Evolutionary conservation across 2,797 vertebrate species (phyloP).

Genomic region (Peromyscus nudipes): DNA sequence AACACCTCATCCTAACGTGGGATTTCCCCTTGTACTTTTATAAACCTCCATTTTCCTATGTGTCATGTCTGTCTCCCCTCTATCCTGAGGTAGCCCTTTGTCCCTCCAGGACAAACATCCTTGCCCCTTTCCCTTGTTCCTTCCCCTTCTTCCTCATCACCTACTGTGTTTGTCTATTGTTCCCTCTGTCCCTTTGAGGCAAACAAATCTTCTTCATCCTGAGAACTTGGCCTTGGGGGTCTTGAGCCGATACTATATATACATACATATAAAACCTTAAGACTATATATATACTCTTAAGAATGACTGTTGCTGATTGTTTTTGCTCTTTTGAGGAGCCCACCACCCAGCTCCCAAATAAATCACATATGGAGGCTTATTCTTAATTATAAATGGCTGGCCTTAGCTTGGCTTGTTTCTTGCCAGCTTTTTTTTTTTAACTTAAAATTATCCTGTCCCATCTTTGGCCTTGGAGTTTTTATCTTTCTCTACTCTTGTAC

Average conservation of each 20-base stretch:
- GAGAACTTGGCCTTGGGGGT: neutral
- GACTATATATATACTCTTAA: no score
- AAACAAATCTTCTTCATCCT: neutral
- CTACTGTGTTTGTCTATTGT: neutral
- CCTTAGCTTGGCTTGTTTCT: no score
- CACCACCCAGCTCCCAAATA: no score
- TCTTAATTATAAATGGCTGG: no score
- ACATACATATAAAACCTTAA: no score
- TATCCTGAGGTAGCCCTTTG: neutral
- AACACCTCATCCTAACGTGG: neutral
- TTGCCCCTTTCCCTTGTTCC: neutral
- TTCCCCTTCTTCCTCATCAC: neutral
- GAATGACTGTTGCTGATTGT: no score
- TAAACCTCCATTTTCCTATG: neutral
- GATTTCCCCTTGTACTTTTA: neutral
- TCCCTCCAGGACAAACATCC: neutral
- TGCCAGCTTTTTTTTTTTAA: no score
- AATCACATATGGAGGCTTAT: no score
- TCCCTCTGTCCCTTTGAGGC: neutral
- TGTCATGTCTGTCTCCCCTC: neutral
- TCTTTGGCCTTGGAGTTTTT: no score
- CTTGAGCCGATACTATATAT: neutral
- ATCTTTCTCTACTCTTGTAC: no score
- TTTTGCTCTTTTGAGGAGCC: no score
- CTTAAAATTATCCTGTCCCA: no score